Base-by-base conservation (phyloP, 2,888 invertebrate genomes). In the Adelognathus sp. region DNA sequence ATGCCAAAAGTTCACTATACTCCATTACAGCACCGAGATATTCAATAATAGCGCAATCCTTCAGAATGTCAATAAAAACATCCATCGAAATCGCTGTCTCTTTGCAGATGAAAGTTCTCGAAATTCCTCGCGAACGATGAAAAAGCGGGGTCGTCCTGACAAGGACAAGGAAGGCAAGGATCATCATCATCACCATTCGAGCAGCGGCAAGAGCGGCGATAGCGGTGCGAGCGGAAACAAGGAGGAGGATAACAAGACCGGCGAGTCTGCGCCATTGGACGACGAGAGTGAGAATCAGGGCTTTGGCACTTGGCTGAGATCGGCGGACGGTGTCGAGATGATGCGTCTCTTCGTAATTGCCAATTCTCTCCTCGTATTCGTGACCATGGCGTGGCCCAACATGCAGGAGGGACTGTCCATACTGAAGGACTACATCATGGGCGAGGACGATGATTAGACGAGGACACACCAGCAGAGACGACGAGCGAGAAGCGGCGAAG, bases 271-370 rank as follows among this genome's bases (percentile, higher is more conserved):
- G 2, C 77, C 81, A 0, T 29, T 85, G 41, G 87, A 86, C 69
- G 88, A 90, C 14, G 87, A 88, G 27, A 76, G 72, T 74, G 82
- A 88, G 2, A 91, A 91, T 81, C 88, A 90, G 79, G 90, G 91
- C 2, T 91, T 91, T 60, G 82, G 88, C 41, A 86, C 84, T 14
- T 91, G 91, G 91, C 81, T 93, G 24, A 87, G 91, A 81, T 93
- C 94, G 84, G 92, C 94, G 81, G 94, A 95, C 81, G 95, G 95
- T 52, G 90, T 95, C 81, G 96, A 96, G 87, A 96, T 95, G 91
- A 94, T 97, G 94, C 95, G 95, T 91, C 91, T 96, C n/a, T 97
- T 97, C 89, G 96, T 97, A 21, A 92, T 97, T 75, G 95, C 95
- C 46, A 97, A 97, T 91, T 95, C 95, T 27, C 89, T 96, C 52